phyloP scores from a whole-genome alignment of 2,888 invertebrate genomes.

The Melipona beecheii region DNA sequence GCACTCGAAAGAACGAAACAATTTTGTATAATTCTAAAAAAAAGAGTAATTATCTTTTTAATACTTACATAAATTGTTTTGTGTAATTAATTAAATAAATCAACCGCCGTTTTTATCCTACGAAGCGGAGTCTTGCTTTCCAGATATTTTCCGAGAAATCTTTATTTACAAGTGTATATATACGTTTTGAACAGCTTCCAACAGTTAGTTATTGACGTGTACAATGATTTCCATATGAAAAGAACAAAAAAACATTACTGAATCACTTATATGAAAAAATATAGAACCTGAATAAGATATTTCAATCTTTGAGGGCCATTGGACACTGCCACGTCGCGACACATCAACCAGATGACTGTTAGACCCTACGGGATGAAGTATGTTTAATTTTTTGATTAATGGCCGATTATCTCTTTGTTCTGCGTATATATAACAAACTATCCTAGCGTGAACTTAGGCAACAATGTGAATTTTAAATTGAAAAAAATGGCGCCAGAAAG shows the following conservation, averaged over 20 bases:
- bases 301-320: not conserved
- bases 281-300: not conserved
- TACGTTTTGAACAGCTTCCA: not conserved
- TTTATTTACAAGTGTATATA: not conserved
- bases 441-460: no score
- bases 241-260: not conserved
- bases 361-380: not conserved
- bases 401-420: not conserved
- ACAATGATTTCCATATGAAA: not conserved
- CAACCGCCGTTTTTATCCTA: not conserved
- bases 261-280: not conserved
- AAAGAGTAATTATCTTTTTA: not conserved
- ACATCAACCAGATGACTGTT: not conserved
- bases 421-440: not conserved
- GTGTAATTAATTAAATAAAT: not conserved
- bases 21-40: not conserved
- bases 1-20: not conserved
- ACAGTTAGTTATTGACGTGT: not conserved
- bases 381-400: slow-evolving; percentile 5
- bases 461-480: not conserved
- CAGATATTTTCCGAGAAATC: not conserved
- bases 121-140: not conserved
- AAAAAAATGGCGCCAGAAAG: not conserved
- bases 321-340: slow-evolving; percentile 14
- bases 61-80: not conserved